These are phyloP conservation scores for Stictonetta naevosa DNA, from an alignment of 2,113 vertebrate genomes.

Conservation along the genomic window DNA sequence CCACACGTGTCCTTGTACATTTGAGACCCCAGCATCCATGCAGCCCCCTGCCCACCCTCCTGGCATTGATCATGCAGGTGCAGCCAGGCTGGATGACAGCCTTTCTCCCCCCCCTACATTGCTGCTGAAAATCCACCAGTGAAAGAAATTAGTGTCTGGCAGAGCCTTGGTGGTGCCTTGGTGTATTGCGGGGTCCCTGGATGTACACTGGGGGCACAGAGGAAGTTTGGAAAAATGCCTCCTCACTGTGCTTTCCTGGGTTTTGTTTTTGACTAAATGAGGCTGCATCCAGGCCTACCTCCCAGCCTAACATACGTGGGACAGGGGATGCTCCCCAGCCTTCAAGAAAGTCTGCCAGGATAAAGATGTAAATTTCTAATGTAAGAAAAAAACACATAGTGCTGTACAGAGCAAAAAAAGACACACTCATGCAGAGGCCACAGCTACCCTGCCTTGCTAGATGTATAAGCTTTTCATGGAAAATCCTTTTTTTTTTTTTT, in stretches of 20 bases:
- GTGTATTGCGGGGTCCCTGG: neutral
- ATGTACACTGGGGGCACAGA: fast-evolving
- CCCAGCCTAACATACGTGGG: neutral
- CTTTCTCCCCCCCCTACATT: fast-evolving
- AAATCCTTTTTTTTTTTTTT: neutral
- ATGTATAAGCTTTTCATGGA: neutral
- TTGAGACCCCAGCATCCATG: fast-evolving
- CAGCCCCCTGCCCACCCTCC: neutral
- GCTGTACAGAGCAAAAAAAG: neutral
- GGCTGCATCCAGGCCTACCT: neutral
- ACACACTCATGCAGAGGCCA: neutral
- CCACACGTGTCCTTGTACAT: fast-evolving
- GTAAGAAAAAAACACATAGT: neutral
- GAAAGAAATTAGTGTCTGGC: neutral
- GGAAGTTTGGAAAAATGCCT: neutral
- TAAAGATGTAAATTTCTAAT: neutral
- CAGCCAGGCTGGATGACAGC: neutral
- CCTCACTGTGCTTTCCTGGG: neutral
- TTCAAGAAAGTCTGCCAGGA: neutral
- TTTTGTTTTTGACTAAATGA: fast-evolving
- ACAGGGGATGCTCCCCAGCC: neutral
- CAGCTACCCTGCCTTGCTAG: neutral
- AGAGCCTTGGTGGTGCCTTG: neutral
- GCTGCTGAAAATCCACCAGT: neutral
- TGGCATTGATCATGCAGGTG: neutral